Conservation (phyloP, 92 coral and sea anemone species). For the Pocillopora grandis region DNA sequence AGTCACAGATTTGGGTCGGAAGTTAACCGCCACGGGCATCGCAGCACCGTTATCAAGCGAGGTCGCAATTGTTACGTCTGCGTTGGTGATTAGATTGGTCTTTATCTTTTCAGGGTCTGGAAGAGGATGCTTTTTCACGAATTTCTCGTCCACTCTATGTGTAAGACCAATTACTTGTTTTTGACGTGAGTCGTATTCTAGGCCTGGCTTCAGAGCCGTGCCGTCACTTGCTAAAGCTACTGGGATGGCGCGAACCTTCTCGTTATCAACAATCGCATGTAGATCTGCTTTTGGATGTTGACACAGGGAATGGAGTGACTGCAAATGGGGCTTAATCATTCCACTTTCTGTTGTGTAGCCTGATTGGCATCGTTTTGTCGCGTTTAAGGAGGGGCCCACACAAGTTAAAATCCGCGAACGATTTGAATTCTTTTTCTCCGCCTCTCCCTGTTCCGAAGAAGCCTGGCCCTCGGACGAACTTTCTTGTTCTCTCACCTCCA, state of each 20-base stretch:
- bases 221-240: constrained; percentile 54
- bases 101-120: too few species aligned
- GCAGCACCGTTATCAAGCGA: too few species aligned
- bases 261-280: constrained; percentile 1
- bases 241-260: constrained; percentile 30
- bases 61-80: too few species aligned
- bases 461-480: constrained; percentile 38
- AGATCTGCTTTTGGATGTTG: constrained; percentile 25
- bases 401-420: constrained; percentile 48
- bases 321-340: constrained; percentile 37
- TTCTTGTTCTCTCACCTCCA: constrained; percentile 13
- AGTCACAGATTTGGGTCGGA: too few species aligned
- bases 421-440: constrained; percentile 35
- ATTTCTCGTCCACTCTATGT: too few species aligned
- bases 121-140: too few species aligned
- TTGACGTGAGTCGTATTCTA: constrained; percentile 41
- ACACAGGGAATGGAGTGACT: constrained; percentile 11
- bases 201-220: constrained; percentile 59
- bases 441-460: constrained; percentile 39
- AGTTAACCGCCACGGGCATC: too few species aligned
- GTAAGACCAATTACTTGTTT: too few species aligned
- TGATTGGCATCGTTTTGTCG: constrained; percentile 38
- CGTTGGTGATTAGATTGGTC: too few species aligned
- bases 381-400: constrained; percentile 49
- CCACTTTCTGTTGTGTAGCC: constrained; percentile 39